Conservation (phyloP, 2,888 invertebrate species). For the Drosophila subsilvestris region DNA sequence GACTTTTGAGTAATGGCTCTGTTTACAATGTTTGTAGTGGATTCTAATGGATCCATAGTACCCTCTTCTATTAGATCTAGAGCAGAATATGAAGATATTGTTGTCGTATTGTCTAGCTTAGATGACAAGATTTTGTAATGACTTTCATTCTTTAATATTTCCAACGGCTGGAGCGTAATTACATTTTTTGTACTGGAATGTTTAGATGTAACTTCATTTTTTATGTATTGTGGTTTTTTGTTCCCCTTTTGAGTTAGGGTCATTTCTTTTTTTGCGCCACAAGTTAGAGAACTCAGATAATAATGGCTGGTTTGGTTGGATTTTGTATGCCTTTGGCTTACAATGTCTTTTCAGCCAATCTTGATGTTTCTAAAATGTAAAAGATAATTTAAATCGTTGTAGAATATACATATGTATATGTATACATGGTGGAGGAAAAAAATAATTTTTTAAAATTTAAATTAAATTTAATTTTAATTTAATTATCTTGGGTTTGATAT, state of each 20-base stretch:
- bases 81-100: too few species aligned
- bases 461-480: too few species aligned
- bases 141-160: too few species aligned
- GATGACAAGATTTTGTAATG: too few species aligned
- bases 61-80: neutral
- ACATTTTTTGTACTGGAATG: too few species aligned
- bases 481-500: too few species aligned
- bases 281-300: constrained; percentile 70
- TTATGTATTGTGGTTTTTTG: constrained; percentile 79
- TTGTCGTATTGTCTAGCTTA: too few species aligned
- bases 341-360: constrained; percentile 82
- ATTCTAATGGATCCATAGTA: neutral
- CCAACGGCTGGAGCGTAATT: too few species aligned
- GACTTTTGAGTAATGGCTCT: constrained; percentile 12
- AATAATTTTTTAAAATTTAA: too few species aligned
- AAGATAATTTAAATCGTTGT: constrained; percentile 1
- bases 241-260: constrained; percentile 53
- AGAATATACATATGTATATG: too few species aligned
- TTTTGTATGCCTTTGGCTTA: constrained; percentile 56
- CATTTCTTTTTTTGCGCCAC: constrained; percentile 68
- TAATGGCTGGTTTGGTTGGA: constrained; percentile 28
- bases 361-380: constrained; percentile 80
- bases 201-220: constrained; percentile 59
- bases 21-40: constrained; percentile 17
- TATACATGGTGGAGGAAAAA: too few species aligned